Percentiles rank a stretch among this genome's conserved stretches.
These are phyloP conservation scores for Lepisosteus osseus DNA, from an alignment of 2,113 vertebrate species.

Conservation along the genomic window DNA sequence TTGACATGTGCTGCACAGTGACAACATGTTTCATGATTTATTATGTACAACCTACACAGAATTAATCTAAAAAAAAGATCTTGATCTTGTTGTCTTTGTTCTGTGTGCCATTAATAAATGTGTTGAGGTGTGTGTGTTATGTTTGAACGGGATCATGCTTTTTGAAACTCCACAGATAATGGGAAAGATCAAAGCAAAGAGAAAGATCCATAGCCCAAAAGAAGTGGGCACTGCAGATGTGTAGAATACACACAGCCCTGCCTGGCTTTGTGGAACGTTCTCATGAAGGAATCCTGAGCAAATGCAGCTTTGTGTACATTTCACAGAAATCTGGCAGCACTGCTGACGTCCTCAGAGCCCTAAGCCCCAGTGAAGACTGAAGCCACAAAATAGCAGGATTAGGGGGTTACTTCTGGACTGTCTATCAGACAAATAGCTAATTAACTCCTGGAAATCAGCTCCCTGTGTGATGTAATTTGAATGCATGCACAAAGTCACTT, in stretches of 20 bases:
- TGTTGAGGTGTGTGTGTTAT: conserved; percentile 8
- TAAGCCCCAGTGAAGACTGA: conserved; percentile 42
- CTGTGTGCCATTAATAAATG: neutral
- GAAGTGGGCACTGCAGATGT: conserved; percentile 23
- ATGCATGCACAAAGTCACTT: neutral
- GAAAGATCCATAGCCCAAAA: conserved; percentile 5
- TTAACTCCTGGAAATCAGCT: conserved; percentile 55
- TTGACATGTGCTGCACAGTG: conserved; percentile 11
- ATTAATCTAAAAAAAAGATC: too few species aligned
- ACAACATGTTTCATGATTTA: conserved; percentile 9
- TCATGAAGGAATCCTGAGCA: conserved; percentile 50
- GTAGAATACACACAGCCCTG: conserved; percentile 32
- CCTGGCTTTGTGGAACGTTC: conserved; percentile 44
- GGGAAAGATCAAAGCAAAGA: conserved; percentile 29
- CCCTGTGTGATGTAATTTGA: conserved; percentile 45
- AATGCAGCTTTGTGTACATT: conserved; percentile 62
- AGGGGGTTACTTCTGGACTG: conserved; percentile 40
- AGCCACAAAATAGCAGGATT: conserved; percentile 53
- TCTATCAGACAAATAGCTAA: conserved; percentile 56
- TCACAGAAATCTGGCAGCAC: conserved; percentile 49
- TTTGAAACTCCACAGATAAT: neutral
- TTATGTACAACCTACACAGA: conserved; percentile 4
- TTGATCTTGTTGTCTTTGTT: too few species aligned
- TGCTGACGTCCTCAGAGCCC: conserved; percentile 46
- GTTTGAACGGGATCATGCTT: neutral